A percentile compares a stretch with the other conserved stretches of the same genome.
Conservation (phyloP, 2,888 invertebrate species). For the Meiosimyza platycephala region DNA sequence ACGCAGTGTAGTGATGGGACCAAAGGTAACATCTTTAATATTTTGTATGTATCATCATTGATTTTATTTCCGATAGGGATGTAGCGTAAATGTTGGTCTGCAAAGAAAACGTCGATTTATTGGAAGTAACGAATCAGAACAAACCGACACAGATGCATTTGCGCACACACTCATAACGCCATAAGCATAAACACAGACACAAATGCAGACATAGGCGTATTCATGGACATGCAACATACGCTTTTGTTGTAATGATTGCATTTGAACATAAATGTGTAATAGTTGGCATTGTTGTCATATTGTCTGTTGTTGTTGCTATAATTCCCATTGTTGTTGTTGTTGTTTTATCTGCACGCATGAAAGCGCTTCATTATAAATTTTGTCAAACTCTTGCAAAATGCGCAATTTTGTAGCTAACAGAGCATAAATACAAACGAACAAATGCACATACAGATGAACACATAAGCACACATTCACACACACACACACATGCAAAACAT, state of each 20-base stretch:
- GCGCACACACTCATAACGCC: background rate
- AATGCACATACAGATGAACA: slow-evolving; percentile 1
- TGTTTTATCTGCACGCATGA: slow-evolving; percentile 6
- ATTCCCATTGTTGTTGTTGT: slow-evolving; percentile 19
- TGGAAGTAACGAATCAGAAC: slow-evolving; percentile 24
- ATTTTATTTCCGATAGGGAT: too few species aligned
- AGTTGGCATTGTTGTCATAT: background rate
- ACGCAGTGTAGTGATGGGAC: too few species aligned
- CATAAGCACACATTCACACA: slow-evolving; percentile 27
- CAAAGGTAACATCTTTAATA: too few species aligned
- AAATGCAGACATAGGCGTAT: background rate
- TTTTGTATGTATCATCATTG: too few species aligned
- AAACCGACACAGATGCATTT: background rate
- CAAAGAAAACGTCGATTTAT: slow-evolving; percentile 8
- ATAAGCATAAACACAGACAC: background rate
- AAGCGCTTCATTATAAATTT: slow-evolving; percentile 24
- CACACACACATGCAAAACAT: slow-evolving; percentile 4
- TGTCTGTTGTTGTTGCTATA: slow-evolving; percentile 7
- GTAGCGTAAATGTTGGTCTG: too few species aligned
- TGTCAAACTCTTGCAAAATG: slow-evolving; percentile 12
- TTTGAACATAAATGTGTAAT: background rate
- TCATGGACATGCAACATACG: slow-evolving; percentile 12
- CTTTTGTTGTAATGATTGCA: slow-evolving; percentile 29
- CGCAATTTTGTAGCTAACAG: background rate
- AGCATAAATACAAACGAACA: background rate